These are phyloP conservation scores for Gambelia wislizenii DNA, from an alignment of 2,797 vertebrate genomes.

Conservation along the genomic window DNA sequence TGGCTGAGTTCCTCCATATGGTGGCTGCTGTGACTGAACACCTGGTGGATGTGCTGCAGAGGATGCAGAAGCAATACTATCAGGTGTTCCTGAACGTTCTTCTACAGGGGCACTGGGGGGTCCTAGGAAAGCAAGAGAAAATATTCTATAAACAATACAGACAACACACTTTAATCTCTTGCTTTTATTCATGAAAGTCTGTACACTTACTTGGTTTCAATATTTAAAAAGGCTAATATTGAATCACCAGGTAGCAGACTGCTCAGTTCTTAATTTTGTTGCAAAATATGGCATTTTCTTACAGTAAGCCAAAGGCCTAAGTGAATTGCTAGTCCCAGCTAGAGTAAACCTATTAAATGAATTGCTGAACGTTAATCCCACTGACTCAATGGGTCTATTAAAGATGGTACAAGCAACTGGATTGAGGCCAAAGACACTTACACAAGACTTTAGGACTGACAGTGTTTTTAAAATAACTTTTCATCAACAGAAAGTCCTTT, in stretches of 20 bases:
- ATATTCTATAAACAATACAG: not conserved
- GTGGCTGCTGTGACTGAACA: slow-evolving; percentile 87
- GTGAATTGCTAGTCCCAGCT: too few relatives aligned
- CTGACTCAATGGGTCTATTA: too few relatives aligned
- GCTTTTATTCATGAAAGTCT: not conserved
- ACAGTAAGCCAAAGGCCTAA: not conserved
- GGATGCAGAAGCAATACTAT: slow-evolving; percentile 96
- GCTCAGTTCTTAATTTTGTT: not conserved
- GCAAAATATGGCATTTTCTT: not conserved
- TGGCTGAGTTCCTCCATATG: slow-evolving; percentile 90
- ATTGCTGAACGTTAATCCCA: too few relatives aligned
- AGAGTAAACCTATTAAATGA: too few relatives aligned
- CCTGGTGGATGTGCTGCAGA: slow-evolving; percentile 92
- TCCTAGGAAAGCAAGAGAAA: slow-evolving; percentile 69
- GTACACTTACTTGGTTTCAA: not conserved
- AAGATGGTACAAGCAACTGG: too few relatives aligned
- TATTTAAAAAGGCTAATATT: not conserved
- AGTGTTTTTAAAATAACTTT: not conserved
- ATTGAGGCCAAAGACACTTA: not conserved
- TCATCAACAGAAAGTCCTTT: not conserved
- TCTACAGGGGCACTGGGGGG: slow-evolving; percentile 89
- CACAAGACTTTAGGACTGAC: not conserved
- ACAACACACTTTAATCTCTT: not conserved
- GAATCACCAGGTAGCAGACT: not conserved
- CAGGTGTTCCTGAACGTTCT: slow-evolving; percentile 95